phyloP scores from a whole-genome alignment of 2,113 vertebrate species.

The Vicugna pacos region DNA sequence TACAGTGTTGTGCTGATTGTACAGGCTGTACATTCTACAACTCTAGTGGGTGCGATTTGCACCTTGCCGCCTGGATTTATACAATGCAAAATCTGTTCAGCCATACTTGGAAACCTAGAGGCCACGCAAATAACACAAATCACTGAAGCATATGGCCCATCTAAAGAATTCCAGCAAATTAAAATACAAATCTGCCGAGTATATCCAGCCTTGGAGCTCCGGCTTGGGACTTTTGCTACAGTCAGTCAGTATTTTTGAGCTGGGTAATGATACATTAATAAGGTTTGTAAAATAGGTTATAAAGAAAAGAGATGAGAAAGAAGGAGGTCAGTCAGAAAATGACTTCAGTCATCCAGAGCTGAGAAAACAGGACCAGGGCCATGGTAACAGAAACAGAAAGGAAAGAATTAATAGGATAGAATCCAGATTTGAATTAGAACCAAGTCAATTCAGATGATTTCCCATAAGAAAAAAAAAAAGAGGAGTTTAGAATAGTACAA shows the following conservation, averaged over 20 bases:
- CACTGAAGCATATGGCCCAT: not conserved
- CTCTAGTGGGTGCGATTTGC: not conserved
- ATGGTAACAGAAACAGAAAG: not conserved
- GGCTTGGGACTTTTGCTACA: not conserved
- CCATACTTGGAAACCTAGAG: not conserved
- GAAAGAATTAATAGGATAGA: not conserved
- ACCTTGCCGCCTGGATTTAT: not conserved
- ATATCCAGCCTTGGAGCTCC: not conserved
- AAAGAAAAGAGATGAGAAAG: constrained; percentile 10
- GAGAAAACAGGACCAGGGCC: not conserved
- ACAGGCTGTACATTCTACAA: not conserved
- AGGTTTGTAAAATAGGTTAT: not conserved
- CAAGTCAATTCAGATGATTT: not conserved
- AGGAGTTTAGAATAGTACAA: not conserved
- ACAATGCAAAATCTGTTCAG: not conserved
- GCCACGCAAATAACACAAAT: not conserved
- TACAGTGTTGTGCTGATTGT: not conserved
- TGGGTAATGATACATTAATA: not conserved
- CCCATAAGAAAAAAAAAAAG: not conserved
- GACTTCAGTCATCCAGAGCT: not conserved
- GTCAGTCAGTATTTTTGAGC: not conserved
- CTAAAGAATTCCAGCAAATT: not conserved
- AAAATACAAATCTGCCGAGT: not conserved
- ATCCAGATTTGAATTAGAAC: not conserved
- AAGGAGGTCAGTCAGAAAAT: not conserved